These are phyloP conservation scores for Drosophila cardini DNA, from an alignment of 1,140 invertebrate genomes.

Conservation along the genomic window DNA sequence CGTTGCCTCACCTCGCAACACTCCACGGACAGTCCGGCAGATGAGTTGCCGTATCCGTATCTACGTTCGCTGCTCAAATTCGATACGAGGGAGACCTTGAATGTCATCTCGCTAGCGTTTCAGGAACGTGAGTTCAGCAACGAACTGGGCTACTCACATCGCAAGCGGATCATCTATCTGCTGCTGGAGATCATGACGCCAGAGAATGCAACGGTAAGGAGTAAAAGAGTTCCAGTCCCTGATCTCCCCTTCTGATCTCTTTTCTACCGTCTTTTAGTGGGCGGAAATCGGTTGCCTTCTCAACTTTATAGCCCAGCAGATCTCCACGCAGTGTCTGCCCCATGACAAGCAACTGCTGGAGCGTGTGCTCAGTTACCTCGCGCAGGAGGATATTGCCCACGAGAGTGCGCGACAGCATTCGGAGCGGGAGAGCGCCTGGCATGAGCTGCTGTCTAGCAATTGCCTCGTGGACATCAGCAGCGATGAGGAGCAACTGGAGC, in stretches of 20 bases:
- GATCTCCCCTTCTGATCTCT: background rate
- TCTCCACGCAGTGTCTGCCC: conserved; percentile 85
- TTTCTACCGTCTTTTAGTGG: conserved; percentile 82
- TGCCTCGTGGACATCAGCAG: conserved; percentile 87
- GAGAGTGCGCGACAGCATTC: conserved; percentile 85
- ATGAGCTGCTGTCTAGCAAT: conserved; percentile 90
- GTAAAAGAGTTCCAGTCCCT: too few relatives aligned
- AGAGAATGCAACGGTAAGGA: conserved; percentile 88
- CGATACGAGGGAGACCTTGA: conserved; percentile 95
- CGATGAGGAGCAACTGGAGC: conserved; percentile 78
- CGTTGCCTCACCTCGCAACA: conserved; percentile 88
- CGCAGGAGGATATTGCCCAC: conserved; percentile 80
- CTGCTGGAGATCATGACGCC: conserved; percentile 91
- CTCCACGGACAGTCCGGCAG: conserved; percentile 88
- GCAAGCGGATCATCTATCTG: conserved; percentile 93
- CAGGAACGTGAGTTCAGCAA: conserved; percentile 92
- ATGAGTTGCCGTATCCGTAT: conserved; percentile 92
- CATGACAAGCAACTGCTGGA: conserved; percentile 84
- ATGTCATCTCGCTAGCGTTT: conserved; percentile 95
- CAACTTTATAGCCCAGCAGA: conserved; percentile 85
- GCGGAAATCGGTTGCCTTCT: conserved; percentile 85
- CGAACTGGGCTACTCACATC: conserved; percentile 90
- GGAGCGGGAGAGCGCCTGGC: conserved; percentile 92
- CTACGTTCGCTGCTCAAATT: conserved; percentile 92
- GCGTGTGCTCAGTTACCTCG: conserved; percentile 85